Conservation (phyloP, 2,888 invertebrate genomes). For the Sarcophaga variegata region DNA sequence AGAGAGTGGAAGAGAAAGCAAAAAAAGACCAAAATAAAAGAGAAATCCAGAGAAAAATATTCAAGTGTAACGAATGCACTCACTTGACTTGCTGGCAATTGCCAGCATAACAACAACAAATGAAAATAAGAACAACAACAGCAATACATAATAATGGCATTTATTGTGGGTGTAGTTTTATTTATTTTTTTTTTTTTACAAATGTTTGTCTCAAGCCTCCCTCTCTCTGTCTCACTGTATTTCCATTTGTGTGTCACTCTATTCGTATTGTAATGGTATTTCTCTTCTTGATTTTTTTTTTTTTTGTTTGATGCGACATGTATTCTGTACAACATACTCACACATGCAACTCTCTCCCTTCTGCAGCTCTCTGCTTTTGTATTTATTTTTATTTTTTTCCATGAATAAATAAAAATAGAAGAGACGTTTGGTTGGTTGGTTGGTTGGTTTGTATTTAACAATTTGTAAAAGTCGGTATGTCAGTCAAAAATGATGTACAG, state of each 20-base stretch:
- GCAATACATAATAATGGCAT: conserved; percentile 50
- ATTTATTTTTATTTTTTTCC: too few species aligned
- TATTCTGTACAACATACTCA: conserved; percentile 2
- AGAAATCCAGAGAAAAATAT: conserved; percentile 48
- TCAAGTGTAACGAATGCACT: conserved; percentile 68
- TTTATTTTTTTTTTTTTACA: neutral
- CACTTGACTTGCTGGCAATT: conserved; percentile 68
- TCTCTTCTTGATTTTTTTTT: neutral
- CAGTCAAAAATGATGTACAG: conserved; percentile 36
- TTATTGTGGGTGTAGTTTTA: conserved; percentile 62
- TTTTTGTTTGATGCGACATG: neutral
- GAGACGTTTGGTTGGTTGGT: too few species aligned
- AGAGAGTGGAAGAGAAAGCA: conserved; percentile 16
- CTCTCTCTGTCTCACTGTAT: too few species aligned
- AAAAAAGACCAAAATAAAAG: conserved; percentile 4
- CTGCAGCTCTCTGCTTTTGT: too few species aligned
- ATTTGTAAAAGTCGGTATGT: conserved; percentile 38
- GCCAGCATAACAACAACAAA: conserved; percentile 48
- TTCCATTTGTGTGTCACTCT: too few species aligned
- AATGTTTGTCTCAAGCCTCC: too few species aligned
- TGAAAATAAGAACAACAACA: too few species aligned
- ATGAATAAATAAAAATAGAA: too few species aligned
- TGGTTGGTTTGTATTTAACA: conserved; percentile 12
- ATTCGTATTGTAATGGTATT: too few species aligned
- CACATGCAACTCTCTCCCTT: conserved; percentile 19